A percentile compares a stretch with the other conserved stretches of the same genome.
Conservation (phyloP, 2,797 vertebrate genomes). For the Rhynchonycteris naso region DNA sequence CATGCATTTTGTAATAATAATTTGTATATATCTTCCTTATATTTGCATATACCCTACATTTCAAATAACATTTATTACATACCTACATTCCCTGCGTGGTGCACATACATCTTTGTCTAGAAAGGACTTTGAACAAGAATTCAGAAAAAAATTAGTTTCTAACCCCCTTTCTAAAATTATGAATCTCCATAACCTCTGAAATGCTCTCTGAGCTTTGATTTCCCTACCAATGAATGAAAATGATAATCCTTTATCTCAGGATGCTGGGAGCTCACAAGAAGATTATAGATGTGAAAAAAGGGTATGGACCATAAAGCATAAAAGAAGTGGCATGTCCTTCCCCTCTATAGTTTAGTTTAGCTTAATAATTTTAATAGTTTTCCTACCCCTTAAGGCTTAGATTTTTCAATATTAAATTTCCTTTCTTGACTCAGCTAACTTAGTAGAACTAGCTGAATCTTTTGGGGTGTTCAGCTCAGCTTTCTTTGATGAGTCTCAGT, state of each 20-base stretch:
- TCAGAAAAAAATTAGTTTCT: background rate
- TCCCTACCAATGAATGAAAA: background rate
- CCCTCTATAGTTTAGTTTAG: background rate
- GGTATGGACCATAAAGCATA: background rate
- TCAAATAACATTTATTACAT: background rate
- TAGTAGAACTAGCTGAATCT: background rate
- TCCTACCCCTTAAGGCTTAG: background rate
- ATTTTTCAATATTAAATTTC: background rate
- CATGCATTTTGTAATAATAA: background rate
- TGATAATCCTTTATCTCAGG: background rate
- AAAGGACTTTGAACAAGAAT: background rate
- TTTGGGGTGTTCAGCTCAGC: background rate
- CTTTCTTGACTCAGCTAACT: background rate
- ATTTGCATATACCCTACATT: background rate
- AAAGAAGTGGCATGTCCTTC: background rate
- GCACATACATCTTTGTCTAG: background rate
- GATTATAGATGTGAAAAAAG: background rate
- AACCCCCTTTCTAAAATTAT: background rate
- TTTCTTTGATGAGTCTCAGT: background rate
- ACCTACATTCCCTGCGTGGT: background rate
- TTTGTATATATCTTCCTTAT: background rate
- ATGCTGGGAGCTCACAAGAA: background rate
- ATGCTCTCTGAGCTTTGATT: background rate
- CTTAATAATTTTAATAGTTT: background rate
- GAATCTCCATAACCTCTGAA: background rate